A percentile compares a stretch with the other conserved stretches of the same genome.
Conservation (phyloP, 2,113 vertebrate species). For the Dryoscopus gambensis region DNA sequence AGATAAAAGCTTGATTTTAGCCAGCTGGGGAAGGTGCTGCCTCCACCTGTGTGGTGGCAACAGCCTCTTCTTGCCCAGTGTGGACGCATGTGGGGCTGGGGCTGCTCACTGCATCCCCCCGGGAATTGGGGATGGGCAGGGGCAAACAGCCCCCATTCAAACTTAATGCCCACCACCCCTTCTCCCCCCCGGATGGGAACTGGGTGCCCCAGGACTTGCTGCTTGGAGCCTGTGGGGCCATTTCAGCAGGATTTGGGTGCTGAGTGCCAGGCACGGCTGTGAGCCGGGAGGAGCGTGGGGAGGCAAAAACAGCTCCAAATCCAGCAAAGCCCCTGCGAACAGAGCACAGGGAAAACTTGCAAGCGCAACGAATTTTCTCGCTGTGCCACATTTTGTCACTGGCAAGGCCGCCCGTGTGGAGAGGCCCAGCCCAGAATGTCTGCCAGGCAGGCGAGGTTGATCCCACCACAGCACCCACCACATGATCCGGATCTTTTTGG, state of each 20-base stretch:
- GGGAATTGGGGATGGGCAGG: background rate
- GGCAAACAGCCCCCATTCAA: background rate
- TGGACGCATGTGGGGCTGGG: accelerated
- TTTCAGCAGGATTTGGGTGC: background rate
- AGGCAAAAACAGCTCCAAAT: conserved; percentile 36
- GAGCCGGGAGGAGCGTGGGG: background rate
- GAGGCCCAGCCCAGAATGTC: background rate
- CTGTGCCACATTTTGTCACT: conserved; percentile 49
- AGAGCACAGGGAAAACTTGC: background rate
- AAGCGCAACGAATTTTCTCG: conserved; percentile 12
- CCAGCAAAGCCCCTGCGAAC: conserved; percentile 15
- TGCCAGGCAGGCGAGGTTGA: background rate
- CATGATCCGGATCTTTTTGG: accelerated
- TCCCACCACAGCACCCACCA: background rate
- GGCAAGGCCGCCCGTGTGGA: background rate
- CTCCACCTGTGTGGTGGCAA: background rate
- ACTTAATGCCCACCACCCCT: background rate
- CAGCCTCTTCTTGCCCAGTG: background rate
- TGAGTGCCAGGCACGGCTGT: background rate
- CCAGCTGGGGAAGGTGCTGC: background rate
- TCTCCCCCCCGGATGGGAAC: accelerated
- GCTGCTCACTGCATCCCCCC: background rate
- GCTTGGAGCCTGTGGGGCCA: background rate
- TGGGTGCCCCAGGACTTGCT: background rate
- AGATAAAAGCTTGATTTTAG: background rate